phyloP scores from a whole-genome alignment of 1,140 invertebrate genomes.

The Drosophila arawakana region DNA sequence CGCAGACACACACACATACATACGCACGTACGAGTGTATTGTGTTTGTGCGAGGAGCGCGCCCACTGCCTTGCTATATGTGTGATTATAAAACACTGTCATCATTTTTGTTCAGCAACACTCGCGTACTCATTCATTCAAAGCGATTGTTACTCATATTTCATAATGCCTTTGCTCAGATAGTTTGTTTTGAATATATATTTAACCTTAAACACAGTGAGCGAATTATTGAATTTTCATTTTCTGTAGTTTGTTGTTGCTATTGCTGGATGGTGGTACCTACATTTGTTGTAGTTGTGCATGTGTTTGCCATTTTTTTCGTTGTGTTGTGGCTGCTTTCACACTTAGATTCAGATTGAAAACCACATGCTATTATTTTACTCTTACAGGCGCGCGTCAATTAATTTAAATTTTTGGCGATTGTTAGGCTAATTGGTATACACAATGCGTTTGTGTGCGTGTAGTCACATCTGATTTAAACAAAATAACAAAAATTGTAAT shows the following conservation, averaged over 20 bases:
- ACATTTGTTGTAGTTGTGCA: conserved; percentile 73
- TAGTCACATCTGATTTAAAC: conserved; percentile 33
- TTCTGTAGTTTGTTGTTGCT: conserved; percentile 44
- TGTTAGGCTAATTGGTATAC: conserved; percentile 10
- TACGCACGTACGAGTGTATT: neutral
- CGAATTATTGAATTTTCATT: conserved; percentile 78
- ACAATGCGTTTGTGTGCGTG: conserved; percentile 19
- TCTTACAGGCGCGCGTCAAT: conserved; percentile 47
- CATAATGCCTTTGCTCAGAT: conserved; percentile 54
- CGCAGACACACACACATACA: conserved; percentile 36
- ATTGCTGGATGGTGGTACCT: conserved; percentile 48
- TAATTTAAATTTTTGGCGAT: conserved; percentile 30
- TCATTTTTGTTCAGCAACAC: conserved; percentile 43
- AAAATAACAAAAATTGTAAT: conserved; percentile 29
- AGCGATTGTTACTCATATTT: conserved; percentile 56
- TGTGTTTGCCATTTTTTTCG: conserved; percentile 74
- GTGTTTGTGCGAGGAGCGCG: conserved; percentile 40
- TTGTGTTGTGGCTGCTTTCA: conserved; percentile 65
- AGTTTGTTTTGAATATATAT: conserved; percentile 39
- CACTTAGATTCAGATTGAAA: conserved; percentile 35
- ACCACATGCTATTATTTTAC: conserved; percentile 57
- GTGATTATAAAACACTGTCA: conserved; percentile 75
- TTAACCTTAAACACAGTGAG: conserved; percentile 57
- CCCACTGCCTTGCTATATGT: conserved; percentile 21
- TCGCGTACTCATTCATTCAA: conserved; percentile 43